These are phyloP conservation scores for Camelus bactrianus DNA, from an alignment of 2,113 vertebrate species.

Conservation along the genomic window DNA sequence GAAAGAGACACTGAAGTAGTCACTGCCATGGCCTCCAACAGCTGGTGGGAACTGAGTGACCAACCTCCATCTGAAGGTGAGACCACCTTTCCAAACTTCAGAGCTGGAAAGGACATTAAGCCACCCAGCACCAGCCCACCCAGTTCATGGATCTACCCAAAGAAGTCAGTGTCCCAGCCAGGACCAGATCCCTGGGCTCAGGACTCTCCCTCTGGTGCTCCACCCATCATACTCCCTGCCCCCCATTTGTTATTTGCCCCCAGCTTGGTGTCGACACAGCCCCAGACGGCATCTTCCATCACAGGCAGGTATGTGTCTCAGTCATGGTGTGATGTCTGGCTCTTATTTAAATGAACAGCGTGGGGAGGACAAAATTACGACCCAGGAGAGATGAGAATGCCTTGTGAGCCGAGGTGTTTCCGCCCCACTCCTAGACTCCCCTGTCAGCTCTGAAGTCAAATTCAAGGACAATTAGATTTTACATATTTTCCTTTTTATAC, in stretches of 20 bases:
- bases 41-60: background rate
- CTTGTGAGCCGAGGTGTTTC: background rate
- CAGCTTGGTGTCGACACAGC: background rate
- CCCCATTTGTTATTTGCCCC: background rate
- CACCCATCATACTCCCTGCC: background rate
- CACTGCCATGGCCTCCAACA: background rate
- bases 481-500: constrained; percentile 77
- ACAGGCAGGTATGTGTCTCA: background rate
- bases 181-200: background rate
- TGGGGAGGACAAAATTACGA: background rate
- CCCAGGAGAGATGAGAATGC: background rate
- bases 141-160: background rate
- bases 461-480: constrained; percentile 83
- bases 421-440: background rate
- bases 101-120: background rate
- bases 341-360: constrained; percentile 76
- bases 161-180: accelerated
- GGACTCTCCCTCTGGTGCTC: background rate
- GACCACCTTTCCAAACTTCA: background rate
- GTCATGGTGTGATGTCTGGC: constrained; percentile 55
- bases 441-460: constrained; percentile 58
- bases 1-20: background rate
- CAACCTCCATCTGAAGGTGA: accelerated
- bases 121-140: background rate
- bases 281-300: background rate